A percentile compares a stretch with the other conserved stretches of the same genome.
Conservation (phyloP, 2,113 vertebrate genomes). For the Istiophorus platypterus region DNA sequence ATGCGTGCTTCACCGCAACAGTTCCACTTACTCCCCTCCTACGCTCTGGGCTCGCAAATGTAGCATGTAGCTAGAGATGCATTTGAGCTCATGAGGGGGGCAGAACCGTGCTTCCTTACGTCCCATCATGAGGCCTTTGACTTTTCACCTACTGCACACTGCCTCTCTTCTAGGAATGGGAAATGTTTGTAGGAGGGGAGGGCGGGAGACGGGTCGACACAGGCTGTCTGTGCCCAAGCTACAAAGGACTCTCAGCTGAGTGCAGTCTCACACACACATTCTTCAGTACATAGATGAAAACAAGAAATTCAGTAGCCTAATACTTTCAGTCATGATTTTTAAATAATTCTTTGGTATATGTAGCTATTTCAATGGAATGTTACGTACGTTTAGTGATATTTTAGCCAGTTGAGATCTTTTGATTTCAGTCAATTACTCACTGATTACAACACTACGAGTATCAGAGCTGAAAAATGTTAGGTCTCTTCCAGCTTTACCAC, state of each 20-base stretch:
- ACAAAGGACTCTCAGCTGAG: slow-evolving; percentile 73
- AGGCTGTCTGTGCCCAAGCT: slow-evolving; percentile 51
- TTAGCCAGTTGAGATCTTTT: neutral
- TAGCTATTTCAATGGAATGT: neutral
- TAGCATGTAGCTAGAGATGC: neutral
- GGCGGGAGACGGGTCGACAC: slow-evolving; percentile 61
- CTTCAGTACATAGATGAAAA: slow-evolving; percentile 25
- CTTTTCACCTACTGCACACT: slow-evolving; percentile 72
- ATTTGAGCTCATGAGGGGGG: neutral
- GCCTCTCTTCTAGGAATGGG: slow-evolving; percentile 67
- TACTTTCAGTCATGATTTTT: neutral
- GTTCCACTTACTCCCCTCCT: neutral
- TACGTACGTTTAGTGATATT: neutral
- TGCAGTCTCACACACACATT: slow-evolving; percentile 14
- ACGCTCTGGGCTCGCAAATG: neutral
- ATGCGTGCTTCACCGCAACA: neutral
- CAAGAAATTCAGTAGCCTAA: neutral
- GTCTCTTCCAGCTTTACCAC: neutral
- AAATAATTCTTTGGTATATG: slow-evolving; percentile 1
- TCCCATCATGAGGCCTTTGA: slow-evolving; percentile 51
- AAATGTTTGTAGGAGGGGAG: slow-evolving; percentile 68
- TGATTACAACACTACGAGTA: neutral
- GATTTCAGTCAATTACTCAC: neutral
- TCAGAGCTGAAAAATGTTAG: neutral
- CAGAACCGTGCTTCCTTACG: slow-evolving; percentile 10